These are phyloP conservation scores for Blennius ocellaris DNA, from an alignment of 2,113 vertebrate genomes.

Conservation along the genomic window DNA sequence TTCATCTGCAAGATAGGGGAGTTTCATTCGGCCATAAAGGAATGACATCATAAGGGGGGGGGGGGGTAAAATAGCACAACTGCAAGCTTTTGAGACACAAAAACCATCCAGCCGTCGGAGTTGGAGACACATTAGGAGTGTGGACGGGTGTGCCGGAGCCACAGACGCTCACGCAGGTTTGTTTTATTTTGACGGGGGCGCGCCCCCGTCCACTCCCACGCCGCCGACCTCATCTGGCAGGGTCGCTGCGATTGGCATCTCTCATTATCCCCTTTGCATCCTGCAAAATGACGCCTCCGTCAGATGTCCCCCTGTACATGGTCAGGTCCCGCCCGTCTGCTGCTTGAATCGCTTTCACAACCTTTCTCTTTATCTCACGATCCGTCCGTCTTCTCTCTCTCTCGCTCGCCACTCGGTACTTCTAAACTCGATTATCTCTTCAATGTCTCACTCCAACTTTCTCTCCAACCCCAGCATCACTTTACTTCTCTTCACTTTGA, in stretches of 20 bases:
- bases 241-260: slow-evolving; percentile 19
- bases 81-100: too few relatives aligned
- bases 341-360: not conserved
- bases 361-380: not conserved
- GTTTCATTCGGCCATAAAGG: not conserved
- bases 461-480: slow-evolving; percentile 10
- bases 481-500: not conserved
- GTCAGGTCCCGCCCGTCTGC: not conserved
- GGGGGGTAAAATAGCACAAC: too few relatives aligned
- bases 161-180: slow-evolving; percentile 7
- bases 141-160: not conserved
- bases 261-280: slow-evolving; percentile 15
- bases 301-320: not conserved
- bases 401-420: not conserved
- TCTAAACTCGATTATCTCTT: not conserved
- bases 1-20: not conserved
- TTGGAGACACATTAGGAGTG: not conserved
- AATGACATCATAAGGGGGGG: not conserved
- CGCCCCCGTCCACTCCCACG: slow-evolving; percentile 3
- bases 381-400: not conserved
- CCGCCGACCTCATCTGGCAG: not conserved
- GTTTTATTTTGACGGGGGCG: slow-evolving; percentile 27
- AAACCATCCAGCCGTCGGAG: too few relatives aligned
- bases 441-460: not conserved
- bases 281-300: slow-evolving; percentile 17